These are phyloP conservation scores for Acrossocheilus fasciatus DNA, from an alignment of 2,797 vertebrate genomes.

Conservation along the genomic window DNA sequence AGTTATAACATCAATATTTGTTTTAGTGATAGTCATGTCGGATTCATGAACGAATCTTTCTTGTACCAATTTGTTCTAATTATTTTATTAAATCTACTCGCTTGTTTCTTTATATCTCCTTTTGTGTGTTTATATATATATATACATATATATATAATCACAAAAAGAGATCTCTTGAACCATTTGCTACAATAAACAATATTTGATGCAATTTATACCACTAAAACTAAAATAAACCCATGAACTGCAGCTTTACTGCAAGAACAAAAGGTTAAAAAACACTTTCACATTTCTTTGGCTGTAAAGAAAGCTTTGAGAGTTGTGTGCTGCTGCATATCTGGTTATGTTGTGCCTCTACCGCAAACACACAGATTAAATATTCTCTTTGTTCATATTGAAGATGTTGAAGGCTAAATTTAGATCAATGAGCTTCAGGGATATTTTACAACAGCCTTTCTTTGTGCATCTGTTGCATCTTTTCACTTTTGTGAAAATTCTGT, in stretches of 20 bases:
- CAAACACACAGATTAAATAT: conserved; percentile 64
- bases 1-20: conserved; percentile 62
- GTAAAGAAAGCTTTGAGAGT: conserved; percentile 1
- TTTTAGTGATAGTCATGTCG: conserved; percentile 18
- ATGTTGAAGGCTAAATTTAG: conserved; percentile 73
- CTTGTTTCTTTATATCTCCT: too few species aligned
- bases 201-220: neutral
- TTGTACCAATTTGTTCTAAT: neutral
- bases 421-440: conserved; percentile 30
- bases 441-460: conserved; percentile 1
- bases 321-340: conserved; percentile 17
- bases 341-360: conserved; percentile 25
- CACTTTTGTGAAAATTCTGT: conserved; percentile 21
- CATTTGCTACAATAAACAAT: neutral
- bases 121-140: too few species aligned
- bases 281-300: conserved; percentile 43
- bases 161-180: neutral
- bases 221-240: neutral
- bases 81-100: neutral
- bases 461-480: conserved; percentile 28
- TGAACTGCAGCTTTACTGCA: neutral
- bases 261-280: conserved; percentile 50
- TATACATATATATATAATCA: neutral
- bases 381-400: conserved; percentile 63
- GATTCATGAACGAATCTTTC: neutral